Evolutionary conservation across 2,797 vertebrate genomes (phyloP), one percentile per base, ranked within the genome.

Genomic region (Esox lucius): DNA sequence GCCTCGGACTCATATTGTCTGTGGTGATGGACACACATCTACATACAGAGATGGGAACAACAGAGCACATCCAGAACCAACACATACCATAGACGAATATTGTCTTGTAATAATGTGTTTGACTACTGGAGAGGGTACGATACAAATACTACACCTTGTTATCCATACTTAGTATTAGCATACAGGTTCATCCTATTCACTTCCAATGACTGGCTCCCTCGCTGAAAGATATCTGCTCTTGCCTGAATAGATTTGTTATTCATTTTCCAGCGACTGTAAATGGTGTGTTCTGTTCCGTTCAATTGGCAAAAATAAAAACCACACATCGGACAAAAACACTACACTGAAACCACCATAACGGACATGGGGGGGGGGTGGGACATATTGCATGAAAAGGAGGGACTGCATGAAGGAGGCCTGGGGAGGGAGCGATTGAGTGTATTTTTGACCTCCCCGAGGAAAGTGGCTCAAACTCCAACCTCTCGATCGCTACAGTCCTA

Each of bases 191-290:
- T 5, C 42, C 6, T 0, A 61, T 24, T 61, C 11, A 5, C 22
- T 24, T 24, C 24, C 22, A 24, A 24, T 61, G 56, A 61, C 56
- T 5, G 56, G 56, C 56, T 11, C n/a, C 56, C 22, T 61, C 24
- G 61, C 56, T 22, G 56, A 61, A 24, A 24, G 56, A 61, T 61
- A 61, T 11, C 22, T 24, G 56, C 13, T 56, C 56, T 61, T 24
- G 61, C 56, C 12, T 61, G 11, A 87, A 89, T 87, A 87, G 91
- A 93, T 92, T 92, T 46, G 35, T 62, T 62, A 56, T 48, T 51
- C 15, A 49, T 51, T 70, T 17, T 28, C 68, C 46, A 31, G 68
- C 42, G 7, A 90, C 84, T 86, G 72, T 83, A 72, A 87, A 79
- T 83, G 82, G 78, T 53, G 80, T 64, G 88, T 85, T 86, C 79